These are phyloP conservation scores for Brassicogethes aeneus DNA, from an alignment of 2,888 invertebrate genomes.

Conservation along the genomic window DNA sequence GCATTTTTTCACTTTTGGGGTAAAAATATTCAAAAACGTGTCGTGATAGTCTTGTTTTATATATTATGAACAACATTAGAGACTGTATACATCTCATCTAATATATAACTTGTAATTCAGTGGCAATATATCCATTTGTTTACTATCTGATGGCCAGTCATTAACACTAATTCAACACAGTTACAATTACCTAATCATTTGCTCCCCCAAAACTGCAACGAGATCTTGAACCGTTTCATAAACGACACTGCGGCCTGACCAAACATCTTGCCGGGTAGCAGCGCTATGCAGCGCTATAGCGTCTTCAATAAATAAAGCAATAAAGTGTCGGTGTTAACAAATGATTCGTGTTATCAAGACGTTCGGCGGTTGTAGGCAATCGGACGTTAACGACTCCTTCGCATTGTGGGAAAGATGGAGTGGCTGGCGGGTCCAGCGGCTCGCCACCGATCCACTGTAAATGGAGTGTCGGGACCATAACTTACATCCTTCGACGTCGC, in stretches of 20 bases:
- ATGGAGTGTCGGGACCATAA: constrained; percentile 49
- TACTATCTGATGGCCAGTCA: too few species aligned
- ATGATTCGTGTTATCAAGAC: constrained; percentile 37
- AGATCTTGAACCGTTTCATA: background rate
- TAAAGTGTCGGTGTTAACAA: constrained; percentile 30
- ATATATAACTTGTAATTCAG: too few species aligned
- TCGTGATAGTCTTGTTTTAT: too few species aligned
- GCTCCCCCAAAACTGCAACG: background rate
- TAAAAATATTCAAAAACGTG: too few species aligned
- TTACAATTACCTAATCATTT: too few species aligned
- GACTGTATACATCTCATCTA: too few species aligned
- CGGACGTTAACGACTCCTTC: constrained; percentile 32
- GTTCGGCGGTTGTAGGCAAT: constrained; percentile 33
- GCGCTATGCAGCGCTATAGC: background rate
- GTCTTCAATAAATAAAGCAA: constrained; percentile 31
- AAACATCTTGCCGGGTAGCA: too few species aligned
- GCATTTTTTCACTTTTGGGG: too few species aligned
- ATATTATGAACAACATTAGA: too few species aligned
- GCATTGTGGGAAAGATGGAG: constrained; percentile 40
- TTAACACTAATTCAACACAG: too few species aligned
- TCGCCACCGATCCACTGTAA: constrained; percentile 51
- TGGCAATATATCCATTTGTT: too few species aligned
- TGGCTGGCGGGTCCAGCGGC: constrained; percentile 42
- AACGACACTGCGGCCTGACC: background rate
- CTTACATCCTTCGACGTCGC: constrained; percentile 38